Evolutionary conservation across 2,888 invertebrate species (phyloP), one percentile per base, ranked within the genome.

Genomic region (Hydriomena furcata): DNA sequence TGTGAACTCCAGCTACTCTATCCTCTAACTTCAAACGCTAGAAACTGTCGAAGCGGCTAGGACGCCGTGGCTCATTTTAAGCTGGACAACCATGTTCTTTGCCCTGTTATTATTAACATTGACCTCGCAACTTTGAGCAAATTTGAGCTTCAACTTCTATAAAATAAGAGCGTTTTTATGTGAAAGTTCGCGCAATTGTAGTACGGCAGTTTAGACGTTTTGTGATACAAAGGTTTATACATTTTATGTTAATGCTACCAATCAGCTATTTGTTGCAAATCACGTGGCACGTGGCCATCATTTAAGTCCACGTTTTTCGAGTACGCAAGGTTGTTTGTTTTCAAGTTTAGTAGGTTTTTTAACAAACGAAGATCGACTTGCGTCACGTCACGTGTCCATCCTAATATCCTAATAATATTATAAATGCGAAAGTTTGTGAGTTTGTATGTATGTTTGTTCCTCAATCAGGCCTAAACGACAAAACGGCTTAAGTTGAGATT

Each of bases 51-150:
- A 55, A 47, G 47, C 48, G 38, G 45, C 52, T 52, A 59, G 64
- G 60, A 50, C 55, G 67, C 49, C 59, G 69, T 36, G 48, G 80
- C 23, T 70, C 87, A 69, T 48, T 63, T 66, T 68, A 71, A 52
- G 67, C 51, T 78, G 82, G 84, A 55, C 71, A 64, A 23, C 8
- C 24, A 7, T 41, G 41, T 80, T 79, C 81, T 82, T 81, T 80
- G 71, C 72, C 74, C 74, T 84, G 82, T 82, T 83, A 82, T 85
- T 88, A 85, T 85, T 83, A 84, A 84, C 79, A 80, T 80, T 71
- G 77, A 68, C 73, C 63, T 71, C 68, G 60, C 69, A 59, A 61
- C 68, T 66, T 63, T 68, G 66, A 71, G 75, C 65, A 62, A 84
- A 73, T 77, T 77, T 82, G 66, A 70, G 75, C 84, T 81, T 70